Percentiles rank a stretch among this genome's conserved stretches.
Conservation (phyloP, 2,113 vertebrate species). For the Dromaius novaehollandiae region DNA sequence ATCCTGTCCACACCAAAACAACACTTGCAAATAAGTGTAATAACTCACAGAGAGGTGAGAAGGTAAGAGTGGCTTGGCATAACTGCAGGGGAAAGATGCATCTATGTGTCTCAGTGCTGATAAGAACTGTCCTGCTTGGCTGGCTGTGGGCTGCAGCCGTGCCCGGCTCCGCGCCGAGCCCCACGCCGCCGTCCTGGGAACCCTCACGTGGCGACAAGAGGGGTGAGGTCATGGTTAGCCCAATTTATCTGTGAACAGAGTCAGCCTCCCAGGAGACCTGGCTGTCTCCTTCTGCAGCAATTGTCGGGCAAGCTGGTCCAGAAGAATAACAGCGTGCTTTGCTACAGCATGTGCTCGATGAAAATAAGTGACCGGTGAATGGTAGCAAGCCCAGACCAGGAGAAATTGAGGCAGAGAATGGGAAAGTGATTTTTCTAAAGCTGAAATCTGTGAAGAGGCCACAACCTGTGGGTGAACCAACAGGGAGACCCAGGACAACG, state of each 20-base stretch:
- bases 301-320: not conserved
- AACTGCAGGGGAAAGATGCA: not conserved
- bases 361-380: not conserved
- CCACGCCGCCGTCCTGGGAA: not conserved
- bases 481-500: too few relatives aligned
- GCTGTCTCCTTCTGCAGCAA: not conserved
- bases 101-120: not conserved
- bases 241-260: not conserved
- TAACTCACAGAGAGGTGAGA: not conserved
- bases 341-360: not conserved
- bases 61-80: accelerated
- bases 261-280: not conserved
- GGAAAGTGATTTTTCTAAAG: not conserved
- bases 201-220: not conserved
- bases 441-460: not conserved
- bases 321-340: not conserved
- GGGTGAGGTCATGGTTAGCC: not conserved
- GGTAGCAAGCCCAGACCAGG: not conserved
- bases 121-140: not conserved
- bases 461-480: not conserved
- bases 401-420: not conserved
- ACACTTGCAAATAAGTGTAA: not conserved
- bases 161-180: too few relatives aligned
- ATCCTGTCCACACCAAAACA: not conserved
- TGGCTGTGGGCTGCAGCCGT: not conserved